Evolutionary conservation across 2,113 vertebrate genomes (phyloP), one percentile per base, ranked within the genome.

Genomic region (Ginglymostoma cirratum): DNA sequence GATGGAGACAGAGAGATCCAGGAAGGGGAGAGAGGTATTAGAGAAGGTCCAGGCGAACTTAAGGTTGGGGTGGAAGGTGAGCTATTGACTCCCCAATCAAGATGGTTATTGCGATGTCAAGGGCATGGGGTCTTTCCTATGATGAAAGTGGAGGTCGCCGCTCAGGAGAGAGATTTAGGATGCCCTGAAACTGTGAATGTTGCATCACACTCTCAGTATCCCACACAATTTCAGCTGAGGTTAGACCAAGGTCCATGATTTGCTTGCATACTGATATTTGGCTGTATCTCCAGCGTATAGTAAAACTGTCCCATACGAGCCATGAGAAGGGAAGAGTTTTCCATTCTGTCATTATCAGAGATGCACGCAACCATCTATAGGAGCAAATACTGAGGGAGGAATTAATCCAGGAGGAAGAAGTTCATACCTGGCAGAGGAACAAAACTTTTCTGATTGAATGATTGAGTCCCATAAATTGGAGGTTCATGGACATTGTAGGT

Each of bases 381-480:
- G 19, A 6, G 3, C 80, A 42, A 38, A 38, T 5, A 7, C 14
- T 21, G 15, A 5, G 17, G 0, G 72, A 76, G 27, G 6, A 4
- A 21, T 6, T 42, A 42, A 83, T 38, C n/a, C 61, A 23, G 89
- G 34, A 38, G 7, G 19, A 93, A 42, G 30, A 38, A 5, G 61
- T 21, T 12, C 12, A 17, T 38, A 93, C 89, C 89, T 93, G 61
- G 19, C 89, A 93, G n/a, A 8, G 89, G 34, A 21, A 93, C 17
- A 66, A 93, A 93, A 38, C 61, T 66, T n/a, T 23, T 21, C 89
- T 67, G 61, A 66, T 93, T 93, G 89, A 93, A 93, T 66, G 89
- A 66, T 38, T 2, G 61, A 5, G 61, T n/a, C 21, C 89, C 89
- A 34, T 93, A 93, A 67, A 23, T 38, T 66, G 89, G 89, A 93